phyloP scores from a whole-genome alignment of 2,888 invertebrate genomes.

The Tenthredo notha region DNA sequence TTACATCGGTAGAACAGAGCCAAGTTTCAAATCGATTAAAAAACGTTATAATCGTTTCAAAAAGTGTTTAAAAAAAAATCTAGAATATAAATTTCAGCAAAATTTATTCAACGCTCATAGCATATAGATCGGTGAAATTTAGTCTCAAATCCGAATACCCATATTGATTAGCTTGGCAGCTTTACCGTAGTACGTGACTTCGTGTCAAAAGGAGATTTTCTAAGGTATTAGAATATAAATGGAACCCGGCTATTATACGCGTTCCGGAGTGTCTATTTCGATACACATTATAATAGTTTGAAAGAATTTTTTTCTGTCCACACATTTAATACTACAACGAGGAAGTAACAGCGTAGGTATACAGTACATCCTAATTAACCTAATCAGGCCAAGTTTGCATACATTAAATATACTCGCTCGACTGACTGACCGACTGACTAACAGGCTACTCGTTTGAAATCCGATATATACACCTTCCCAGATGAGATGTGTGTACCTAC shows the following conservation, averaged over 20 bases:
- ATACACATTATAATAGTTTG: background rate
- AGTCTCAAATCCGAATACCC: background rate
- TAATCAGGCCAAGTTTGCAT: conserved; percentile 68
- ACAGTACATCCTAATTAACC: conserved; percentile 68
- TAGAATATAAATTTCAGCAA: background rate
- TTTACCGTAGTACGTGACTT: conserved; percentile 34
- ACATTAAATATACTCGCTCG: conserved; percentile 52
- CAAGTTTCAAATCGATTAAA: background rate
- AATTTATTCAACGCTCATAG: background rate
- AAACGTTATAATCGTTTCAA: background rate
- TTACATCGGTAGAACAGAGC: background rate
- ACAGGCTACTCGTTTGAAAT: conserved; percentile 13
- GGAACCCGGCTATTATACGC: conserved; percentile 17
- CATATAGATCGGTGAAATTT: background rate
- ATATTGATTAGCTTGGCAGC: background rate
- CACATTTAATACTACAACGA: background rate
- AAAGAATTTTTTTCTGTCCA: background rate
- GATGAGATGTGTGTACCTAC: background rate
- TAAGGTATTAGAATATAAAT: conserved; percentile 6
- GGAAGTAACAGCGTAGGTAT: background rate
- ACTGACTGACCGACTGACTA: background rate
- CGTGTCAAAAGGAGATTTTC: conserved; percentile 41
- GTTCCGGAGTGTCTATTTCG: conserved; percentile 1
- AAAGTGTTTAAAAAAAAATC: background rate
- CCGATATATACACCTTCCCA: background rate